Conservation (phyloP, 2,113 vertebrate species). For the Zosterops japonicus region DNA sequence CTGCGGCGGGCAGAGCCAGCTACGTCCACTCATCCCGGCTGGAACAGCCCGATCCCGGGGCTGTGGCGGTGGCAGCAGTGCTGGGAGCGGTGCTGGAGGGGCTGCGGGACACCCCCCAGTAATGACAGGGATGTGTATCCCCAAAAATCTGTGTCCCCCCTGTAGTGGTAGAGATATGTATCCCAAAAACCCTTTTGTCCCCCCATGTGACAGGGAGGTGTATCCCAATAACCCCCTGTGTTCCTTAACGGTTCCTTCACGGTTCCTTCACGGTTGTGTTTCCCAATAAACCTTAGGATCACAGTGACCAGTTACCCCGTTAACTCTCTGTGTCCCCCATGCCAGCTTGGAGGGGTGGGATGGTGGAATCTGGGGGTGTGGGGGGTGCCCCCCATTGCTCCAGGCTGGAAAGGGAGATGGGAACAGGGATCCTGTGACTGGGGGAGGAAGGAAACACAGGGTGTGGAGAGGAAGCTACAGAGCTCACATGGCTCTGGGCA, state of each 20-base stretch:
- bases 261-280: neutral
- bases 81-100: constrained; percentile 77
- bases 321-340: neutral
- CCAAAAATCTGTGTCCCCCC: neutral
- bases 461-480: neutral
- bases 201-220: rapidly evolving
- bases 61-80: constrained; percentile 81
- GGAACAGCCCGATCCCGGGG: constrained; percentile 87
- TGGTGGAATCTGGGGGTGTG: neutral
- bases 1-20: constrained; percentile 89
- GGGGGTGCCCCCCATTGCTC: rapidly evolving
- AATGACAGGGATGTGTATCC: neutral
- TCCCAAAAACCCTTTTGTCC: neutral
- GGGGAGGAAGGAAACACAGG: neutral
- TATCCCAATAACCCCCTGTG: neutral
- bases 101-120: constrained; percentile 17
- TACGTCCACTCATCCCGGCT: constrained; percentile 83
- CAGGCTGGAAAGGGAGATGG: neutral
- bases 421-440: neutral
- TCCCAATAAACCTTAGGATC: neutral
- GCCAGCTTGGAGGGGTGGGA: neutral
- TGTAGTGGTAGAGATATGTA: rapidly evolving
- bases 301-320: too few species aligned
- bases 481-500: neutral
- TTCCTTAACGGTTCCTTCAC: neutral